Base-by-base conservation (phyloP, 1,140 invertebrate species). In the Tachypleus tridentatus region DNA sequence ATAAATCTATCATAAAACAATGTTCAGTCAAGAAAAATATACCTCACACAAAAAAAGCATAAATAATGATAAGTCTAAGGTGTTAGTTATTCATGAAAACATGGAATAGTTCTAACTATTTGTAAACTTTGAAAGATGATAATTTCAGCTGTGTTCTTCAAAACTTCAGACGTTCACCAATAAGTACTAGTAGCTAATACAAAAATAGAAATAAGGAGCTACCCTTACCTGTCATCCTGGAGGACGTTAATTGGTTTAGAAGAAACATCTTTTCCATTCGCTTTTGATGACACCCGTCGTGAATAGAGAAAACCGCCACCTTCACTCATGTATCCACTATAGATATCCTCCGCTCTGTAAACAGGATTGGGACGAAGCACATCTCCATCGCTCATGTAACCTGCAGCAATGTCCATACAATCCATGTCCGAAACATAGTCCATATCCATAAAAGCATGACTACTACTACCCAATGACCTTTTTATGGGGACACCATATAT, bases 261-360 rank as follows among this genome's bases (percentile, higher is more conserved):
- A 72, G 65, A 72, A 73, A 63, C 72, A 54, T 61, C 77, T 67
- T 77, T 80, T 51, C 54, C 58, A 51, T 4, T 8, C 7, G 53
- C 53, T 7, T n/a, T n/a, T 7, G n/a, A 7, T 7, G n/a, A 8
- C 7, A 54, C 7, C 61, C 11, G 68, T 61, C 49, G 64, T n/a
- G 7, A 7, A n/a, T 54, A 54, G 7, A 54, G n/a, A n/a, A n/a
- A 54, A n/a, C 7, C 87, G 49, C 91, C 92, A 66, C 91, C 91
- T 78, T 93, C 91, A 5, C 89, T 92, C 79, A 94, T 83, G 73
- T 95, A 96, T n/a, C 93, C 93, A 76, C 91, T 76, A 68, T 71
- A 70, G 72, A 75, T 76, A 60, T 80, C 78, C 61, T 79, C 77
- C 8, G 62, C 82, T 4, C 67, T 82, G 73, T 81, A 73, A 51